These are phyloP conservation scores for Ameiurus melas DNA, from an alignment of 2,113 vertebrate genomes.

Conservation along the genomic window DNA sequence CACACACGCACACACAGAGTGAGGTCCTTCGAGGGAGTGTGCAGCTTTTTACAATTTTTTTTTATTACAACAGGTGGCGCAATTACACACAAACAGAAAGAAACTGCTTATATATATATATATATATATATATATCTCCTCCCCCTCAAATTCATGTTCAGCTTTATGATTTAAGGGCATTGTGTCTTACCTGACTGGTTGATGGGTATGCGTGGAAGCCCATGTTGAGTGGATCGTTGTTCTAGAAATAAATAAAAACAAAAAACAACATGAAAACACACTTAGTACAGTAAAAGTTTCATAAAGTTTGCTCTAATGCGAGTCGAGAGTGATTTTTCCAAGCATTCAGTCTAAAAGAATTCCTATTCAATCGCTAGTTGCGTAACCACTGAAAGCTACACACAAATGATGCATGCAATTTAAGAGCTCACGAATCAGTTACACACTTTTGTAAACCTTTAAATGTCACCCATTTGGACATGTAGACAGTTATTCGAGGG, in stretches of 20 bases:
- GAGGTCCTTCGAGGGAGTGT: no score
- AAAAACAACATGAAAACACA: neutral
- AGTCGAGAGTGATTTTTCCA: neutral
- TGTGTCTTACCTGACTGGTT: slow-evolving; percentile 72
- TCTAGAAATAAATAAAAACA: slow-evolving; percentile 64
- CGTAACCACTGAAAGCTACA: neutral
- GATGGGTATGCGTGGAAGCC: slow-evolving; percentile 73
- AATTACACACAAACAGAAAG: neutral
- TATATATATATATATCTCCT: no score
- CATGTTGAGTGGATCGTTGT: slow-evolving; percentile 73
- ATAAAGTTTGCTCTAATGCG: neutral
- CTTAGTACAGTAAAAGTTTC: neutral
- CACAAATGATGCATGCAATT: neutral
- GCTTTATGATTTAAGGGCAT: neutral
- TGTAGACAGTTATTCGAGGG: neutral
- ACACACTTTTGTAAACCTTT: neutral
- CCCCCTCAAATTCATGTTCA: neutral
- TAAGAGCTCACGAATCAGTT: no score
- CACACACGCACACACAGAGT: neutral
- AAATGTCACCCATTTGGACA: neutral
- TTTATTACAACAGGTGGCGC: slow-evolving; percentile 15
- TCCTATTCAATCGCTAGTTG: neutral
- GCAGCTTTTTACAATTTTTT: neutral
- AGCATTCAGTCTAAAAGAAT: neutral
- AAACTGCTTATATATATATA: neutral